Evolutionary conservation across 2,888 invertebrate genomes (phyloP).

Genomic region (Abrostola triplasia): DNA sequence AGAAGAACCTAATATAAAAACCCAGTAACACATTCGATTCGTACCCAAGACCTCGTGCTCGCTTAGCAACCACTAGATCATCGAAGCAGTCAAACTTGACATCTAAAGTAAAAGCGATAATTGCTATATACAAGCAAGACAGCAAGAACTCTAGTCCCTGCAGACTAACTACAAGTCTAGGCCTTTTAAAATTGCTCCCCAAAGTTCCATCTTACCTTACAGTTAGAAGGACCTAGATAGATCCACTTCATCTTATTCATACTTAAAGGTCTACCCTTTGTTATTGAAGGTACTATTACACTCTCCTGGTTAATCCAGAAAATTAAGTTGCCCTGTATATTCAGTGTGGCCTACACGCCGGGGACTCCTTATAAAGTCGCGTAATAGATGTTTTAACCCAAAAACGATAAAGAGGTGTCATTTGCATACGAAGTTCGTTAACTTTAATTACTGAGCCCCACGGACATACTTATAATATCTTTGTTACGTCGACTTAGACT

Average conservation of each 20-base stretch:
- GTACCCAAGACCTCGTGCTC: no score
- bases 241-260: not conserved
- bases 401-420: slow-evolving; percentile 75
- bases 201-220: no score
- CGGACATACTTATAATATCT: slow-evolving; percentile 68
- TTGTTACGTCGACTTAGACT: slow-evolving; percentile 54
- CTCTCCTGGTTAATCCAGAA: slow-evolving; percentile 57
- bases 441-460: slow-evolving; percentile 73
- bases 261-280: slow-evolving; percentile 19
- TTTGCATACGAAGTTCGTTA: slow-evolving; percentile 77
- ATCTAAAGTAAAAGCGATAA: no score
- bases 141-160: no score
- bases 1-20: no score
- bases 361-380: slow-evolving; percentile 70
- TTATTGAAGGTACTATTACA: slow-evolving; percentile 47
- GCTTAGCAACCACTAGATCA: no score
- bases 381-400: slow-evolving; percentile 73
- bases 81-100: no score
- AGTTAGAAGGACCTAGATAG: no score
- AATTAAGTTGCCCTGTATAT: slow-evolving; percentile 59
- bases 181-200: no score
- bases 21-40: no score
- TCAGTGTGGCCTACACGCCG: slow-evolving; percentile 57
- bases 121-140: no score
- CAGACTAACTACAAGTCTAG: no score